phyloP scores from a whole-genome alignment of 2,888 invertebrate species.

The Pheosia gnoma region DNA sequence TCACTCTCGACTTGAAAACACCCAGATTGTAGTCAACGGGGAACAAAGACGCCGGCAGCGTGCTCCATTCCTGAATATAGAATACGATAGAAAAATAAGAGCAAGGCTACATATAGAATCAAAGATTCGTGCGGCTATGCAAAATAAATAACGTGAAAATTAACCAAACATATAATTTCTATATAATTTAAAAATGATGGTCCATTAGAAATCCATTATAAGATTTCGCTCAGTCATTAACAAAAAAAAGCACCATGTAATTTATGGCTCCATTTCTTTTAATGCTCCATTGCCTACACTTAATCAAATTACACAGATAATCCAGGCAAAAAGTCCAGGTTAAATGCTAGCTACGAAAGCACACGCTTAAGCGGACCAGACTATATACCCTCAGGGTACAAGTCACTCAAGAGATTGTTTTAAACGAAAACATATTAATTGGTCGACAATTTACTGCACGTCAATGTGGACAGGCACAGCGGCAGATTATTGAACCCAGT shows the following conservation, averaged over 20 bases:
- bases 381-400: constrained; percentile 13
- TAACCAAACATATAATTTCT: not conserved
- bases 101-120: too few relatives aligned
- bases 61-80: too few relatives aligned
- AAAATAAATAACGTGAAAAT: too few relatives aligned
- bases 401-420: constrained; percentile 59
- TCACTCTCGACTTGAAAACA: too few relatives aligned
- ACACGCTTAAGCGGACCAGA: not conserved
- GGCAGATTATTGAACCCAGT: constrained; percentile 46
- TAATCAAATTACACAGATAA: constrained; percentile 8
- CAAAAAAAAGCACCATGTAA: constrained; percentile 1
- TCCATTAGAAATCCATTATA: constrained; percentile 2
- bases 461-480: constrained; percentile 26
- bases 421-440: constrained; percentile 66
- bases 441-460: constrained; percentile 52
- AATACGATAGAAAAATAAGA: too few relatives aligned
- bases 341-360: not conserved
- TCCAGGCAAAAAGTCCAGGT: constrained; percentile 7
- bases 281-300: constrained; percentile 5
- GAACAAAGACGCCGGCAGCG: too few relatives aligned
- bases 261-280: constrained; percentile 3
- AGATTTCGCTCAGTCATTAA: constrained; percentile 1
- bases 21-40: too few relatives aligned
- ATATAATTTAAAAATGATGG: not conserved
- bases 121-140: too few relatives aligned